Evolutionary conservation across 2,797 vertebrate genomes (phyloP).

Genomic region (Fratercula arctica): DNA sequence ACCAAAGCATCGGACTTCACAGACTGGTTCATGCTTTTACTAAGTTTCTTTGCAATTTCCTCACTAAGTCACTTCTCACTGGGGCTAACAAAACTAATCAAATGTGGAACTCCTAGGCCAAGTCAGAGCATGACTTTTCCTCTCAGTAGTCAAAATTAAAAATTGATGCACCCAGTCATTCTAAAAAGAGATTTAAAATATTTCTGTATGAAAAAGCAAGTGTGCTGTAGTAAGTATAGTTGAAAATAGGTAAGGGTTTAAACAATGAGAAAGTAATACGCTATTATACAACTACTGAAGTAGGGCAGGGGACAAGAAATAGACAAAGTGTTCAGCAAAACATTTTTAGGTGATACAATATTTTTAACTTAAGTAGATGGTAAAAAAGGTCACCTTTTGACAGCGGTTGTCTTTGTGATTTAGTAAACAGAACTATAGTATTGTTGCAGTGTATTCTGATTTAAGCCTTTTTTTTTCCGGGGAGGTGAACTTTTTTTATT

Average conservation of each 20-base stretch:
- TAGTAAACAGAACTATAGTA: background rate
- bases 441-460: background rate
- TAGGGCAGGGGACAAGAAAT: background rate
- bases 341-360: background rate
- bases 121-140: background rate
- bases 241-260: background rate
- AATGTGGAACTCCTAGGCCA: background rate
- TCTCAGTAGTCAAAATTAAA: background rate
- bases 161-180: background rate
- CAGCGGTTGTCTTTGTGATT: background rate
- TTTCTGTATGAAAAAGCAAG: background rate
- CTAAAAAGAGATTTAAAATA: background rate
- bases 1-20: background rate
- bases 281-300: background rate
- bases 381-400: background rate
- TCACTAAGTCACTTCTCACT: background rate
- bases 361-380: background rate
- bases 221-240: background rate
- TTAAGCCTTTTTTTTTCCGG: background rate
- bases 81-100: constrained; percentile 23
- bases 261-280: background rate
- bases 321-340: background rate
- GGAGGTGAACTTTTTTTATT: background rate
- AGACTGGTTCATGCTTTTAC: background rate
- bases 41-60: background rate